These are phyloP conservation scores for Microdon myrmicae DNA, from an alignment of 2,888 invertebrate species.

Conservation along the genomic window DNA sequence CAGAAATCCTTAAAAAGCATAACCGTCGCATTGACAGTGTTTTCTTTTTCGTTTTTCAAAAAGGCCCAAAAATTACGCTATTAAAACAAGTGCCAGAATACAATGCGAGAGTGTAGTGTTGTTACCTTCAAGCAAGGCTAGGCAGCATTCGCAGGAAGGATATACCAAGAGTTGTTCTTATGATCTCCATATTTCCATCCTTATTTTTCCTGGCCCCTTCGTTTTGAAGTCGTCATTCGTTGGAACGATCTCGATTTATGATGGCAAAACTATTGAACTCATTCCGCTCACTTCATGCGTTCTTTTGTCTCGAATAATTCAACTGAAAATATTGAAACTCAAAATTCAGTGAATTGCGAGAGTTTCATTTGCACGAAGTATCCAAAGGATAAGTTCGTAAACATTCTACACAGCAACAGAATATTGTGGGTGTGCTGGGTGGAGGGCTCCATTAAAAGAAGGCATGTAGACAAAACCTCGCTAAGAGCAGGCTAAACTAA, in stretches of 20 bases:
- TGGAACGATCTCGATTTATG: slow-evolving; percentile 4
- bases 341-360: slow-evolving; percentile 33
- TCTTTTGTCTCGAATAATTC: slow-evolving; percentile 25
- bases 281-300: background rate
- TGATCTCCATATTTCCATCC: background rate
- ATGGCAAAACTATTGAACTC: background rate
- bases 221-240: background rate
- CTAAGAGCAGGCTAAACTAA: slow-evolving; percentile 35
- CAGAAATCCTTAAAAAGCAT: slow-evolving; percentile 13
- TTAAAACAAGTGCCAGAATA: background rate
- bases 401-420: too few relatives aligned
- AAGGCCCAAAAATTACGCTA: slow-evolving; percentile 3
- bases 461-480: slow-evolving; percentile 21
- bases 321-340: slow-evolving; percentile 42
- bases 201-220: slow-evolving; percentile 2
- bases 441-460: too few relatives aligned
- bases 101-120: too few relatives aligned
- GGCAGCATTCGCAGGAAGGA: background rate
- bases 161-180: background rate
- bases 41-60: slow-evolving; percentile 14
- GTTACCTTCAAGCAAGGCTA: too few relatives aligned
- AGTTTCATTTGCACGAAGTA: slow-evolving; percentile 26
- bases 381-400: slow-evolving; percentile 8
- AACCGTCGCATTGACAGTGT: slow-evolving; percentile 14
- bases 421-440: too few relatives aligned